phyloP scores from a whole-genome alignment of 2,113 vertebrate genomes.

The Cairina moschata region DNA sequence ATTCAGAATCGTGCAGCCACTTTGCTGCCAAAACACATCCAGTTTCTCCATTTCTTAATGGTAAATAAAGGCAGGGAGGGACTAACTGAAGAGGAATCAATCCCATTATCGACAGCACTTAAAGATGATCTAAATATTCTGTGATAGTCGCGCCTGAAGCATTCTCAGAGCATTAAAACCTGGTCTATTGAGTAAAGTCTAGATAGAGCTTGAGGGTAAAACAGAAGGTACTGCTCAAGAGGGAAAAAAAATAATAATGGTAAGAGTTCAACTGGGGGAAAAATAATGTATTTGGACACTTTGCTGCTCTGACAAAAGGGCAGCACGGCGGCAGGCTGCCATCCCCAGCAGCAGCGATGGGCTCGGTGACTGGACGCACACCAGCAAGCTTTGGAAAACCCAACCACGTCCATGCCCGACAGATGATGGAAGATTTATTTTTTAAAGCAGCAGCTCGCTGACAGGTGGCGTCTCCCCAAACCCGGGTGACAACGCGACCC shows the following conservation, averaged over 20 bases:
- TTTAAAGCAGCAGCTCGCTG: too few species aligned
- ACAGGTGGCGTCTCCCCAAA: too few species aligned
- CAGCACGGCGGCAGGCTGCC: not conserved
- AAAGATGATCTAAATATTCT: not conserved
- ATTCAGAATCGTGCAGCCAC: not conserved
- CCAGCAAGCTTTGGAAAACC: not conserved
- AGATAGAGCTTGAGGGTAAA: not conserved
- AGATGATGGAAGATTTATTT: not conserved
- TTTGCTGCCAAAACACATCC: not conserved
- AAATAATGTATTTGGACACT: not conserved
- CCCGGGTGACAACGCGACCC: too few species aligned
- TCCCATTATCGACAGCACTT: not conserved
- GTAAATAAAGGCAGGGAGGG: not conserved
- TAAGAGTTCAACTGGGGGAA: fast-evolving
- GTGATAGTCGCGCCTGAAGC: not conserved
- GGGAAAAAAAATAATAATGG: not conserved
- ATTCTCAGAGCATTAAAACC: not conserved
- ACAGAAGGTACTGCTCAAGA: fast-evolving
- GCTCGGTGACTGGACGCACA: fast-evolving
- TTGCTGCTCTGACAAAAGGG: not conserved
- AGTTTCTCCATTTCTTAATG: not conserved
- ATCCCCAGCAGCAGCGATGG: not conserved
- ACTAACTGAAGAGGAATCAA: not conserved
- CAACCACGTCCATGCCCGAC: fast-evolving
- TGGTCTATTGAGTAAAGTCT: not conserved